These are phyloP conservation scores for Astreopora myriophthalma DNA, from an alignment of 64 coral and sea anemone species.

Conservation along the genomic window DNA sequence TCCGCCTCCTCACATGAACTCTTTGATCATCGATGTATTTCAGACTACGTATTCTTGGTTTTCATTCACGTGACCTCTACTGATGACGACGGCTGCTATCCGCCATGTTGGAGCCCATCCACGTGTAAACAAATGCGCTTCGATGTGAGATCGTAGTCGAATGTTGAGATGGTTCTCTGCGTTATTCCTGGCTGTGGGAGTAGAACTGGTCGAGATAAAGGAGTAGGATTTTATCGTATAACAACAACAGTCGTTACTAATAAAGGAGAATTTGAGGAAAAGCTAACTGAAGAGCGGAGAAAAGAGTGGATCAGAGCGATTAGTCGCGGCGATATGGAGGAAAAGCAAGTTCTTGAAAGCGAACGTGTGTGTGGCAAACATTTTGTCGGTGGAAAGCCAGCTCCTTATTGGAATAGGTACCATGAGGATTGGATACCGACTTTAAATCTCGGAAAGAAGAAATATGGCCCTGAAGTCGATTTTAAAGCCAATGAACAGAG, in stretches of 20 bases:
- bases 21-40: no score
- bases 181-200: conserved; percentile 45
- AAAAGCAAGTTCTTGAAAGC: conserved; percentile 15
- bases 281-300: conserved; percentile 1
- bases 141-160: conserved; percentile 12
- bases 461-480: neutral
- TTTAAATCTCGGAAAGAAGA: conserved; percentile 52
- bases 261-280: conserved; percentile 17
- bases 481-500: conserved; percentile 18
- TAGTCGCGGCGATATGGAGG: neutral
- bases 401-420: conserved; percentile 40
- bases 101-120: conserved; percentile 48
- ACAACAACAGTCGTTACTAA: conserved; percentile 22
- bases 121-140: neutral
- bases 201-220: conserved; percentile 41
- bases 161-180: conserved; percentile 39
- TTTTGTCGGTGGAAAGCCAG: conserved; percentile 56
- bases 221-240: conserved; percentile 2
- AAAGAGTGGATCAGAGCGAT: neutral
- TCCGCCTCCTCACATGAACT: no score
- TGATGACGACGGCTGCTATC: conserved; percentile 3
- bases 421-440: conserved; percentile 58
- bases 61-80: conserved; percentile 39
- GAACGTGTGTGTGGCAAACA: conserved; percentile 58
- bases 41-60: conserved; percentile 18